A percentile compares a stretch with the other conserved stretches of the same genome.
Evolutionary conservation across 2,888 invertebrate genomes (phyloP).

Genomic region (Sinohyriopsis cumingii): DNA sequence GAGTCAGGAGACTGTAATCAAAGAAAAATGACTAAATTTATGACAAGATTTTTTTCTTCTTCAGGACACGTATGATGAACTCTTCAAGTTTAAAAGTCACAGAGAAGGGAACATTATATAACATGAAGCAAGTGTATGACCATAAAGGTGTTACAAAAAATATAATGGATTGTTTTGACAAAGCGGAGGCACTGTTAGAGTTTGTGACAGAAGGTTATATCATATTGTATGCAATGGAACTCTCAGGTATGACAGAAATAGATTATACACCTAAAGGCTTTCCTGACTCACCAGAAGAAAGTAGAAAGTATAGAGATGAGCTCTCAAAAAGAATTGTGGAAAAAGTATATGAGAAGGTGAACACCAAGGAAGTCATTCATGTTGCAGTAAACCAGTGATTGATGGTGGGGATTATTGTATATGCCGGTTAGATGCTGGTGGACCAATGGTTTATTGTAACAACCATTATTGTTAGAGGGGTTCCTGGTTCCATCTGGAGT

Average conservation of each 20-base stretch:
- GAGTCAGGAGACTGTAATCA: no score
- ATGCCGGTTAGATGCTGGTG: no score
- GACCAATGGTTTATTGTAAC: slow-evolving; percentile 8
- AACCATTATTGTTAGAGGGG: slow-evolving; percentile 7
- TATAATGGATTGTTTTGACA: slow-evolving; percentile 18
- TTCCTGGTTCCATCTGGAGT: slow-evolving; percentile 22
- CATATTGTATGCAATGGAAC: slow-evolving; percentile 5
- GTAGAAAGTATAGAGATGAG: background rate
- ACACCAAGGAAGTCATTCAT: background rate
- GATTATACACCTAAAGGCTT: slow-evolving; percentile 5
- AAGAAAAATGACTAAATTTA: no score
- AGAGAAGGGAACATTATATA: slow-evolving; percentile 18
- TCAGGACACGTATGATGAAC: slow-evolving; percentile 18
- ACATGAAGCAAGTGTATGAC: slow-evolving; percentile 6
- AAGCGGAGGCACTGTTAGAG: slow-evolving; percentile 10
- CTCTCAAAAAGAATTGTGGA: slow-evolving; percentile 2
- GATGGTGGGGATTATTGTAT: slow-evolving; percentile 1
- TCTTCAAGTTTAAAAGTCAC: slow-evolving; percentile 13
- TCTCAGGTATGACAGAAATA: background rate
- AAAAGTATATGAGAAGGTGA: no score
- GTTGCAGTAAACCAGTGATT: background rate
- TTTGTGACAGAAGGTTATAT: slow-evolving; percentile 11
- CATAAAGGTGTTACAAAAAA: slow-evolving; percentile 12
- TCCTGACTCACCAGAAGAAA: background rate
- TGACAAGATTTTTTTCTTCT: background rate